phyloP scores from a whole-genome alignment of 2,797 vertebrate species.

The Anguilla megastoma region DNA sequence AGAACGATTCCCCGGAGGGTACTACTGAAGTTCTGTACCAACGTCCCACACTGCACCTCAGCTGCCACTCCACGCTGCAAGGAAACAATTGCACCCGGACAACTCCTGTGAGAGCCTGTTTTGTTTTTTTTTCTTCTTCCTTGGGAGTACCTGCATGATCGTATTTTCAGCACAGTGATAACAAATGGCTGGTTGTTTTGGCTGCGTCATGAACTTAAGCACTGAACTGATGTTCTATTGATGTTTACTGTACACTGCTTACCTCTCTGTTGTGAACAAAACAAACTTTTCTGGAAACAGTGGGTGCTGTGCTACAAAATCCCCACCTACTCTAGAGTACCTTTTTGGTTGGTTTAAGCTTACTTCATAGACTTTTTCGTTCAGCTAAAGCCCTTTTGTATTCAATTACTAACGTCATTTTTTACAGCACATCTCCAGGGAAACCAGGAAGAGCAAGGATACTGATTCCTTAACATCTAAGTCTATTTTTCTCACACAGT shows the following conservation, averaged over 20 bases:
- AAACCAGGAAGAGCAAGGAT: constrained; percentile 21
- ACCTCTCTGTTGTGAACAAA: background rate
- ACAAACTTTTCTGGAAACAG: constrained; percentile 5
- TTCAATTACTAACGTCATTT: constrained; percentile 1
- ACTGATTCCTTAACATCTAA: background rate
- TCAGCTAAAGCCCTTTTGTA: background rate
- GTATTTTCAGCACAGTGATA: background rate
- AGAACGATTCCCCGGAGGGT: constrained; percentile 31
- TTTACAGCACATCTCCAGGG: background rate
- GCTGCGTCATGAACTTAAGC: constrained; percentile 1
- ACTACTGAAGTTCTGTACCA: constrained; percentile 26
- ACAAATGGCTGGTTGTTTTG: constrained; percentile 19
- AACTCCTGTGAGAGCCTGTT: constrained; percentile 38
- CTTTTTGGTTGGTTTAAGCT: background rate
- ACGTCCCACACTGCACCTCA: constrained; percentile 34
- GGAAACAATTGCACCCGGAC: constrained; percentile 37
- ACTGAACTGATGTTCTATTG: background rate
- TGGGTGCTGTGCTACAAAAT: background rate
- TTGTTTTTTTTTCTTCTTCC: background rate
- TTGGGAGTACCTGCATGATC: constrained; percentile 19
- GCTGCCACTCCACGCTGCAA: constrained; percentile 27
- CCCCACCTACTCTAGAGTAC: background rate
- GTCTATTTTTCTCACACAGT: background rate
- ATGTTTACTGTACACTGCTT: background rate
- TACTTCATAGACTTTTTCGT: background rate